Conservation (phyloP, 2,888 invertebrate genomes). For the Blomia tropicalis region DNA sequence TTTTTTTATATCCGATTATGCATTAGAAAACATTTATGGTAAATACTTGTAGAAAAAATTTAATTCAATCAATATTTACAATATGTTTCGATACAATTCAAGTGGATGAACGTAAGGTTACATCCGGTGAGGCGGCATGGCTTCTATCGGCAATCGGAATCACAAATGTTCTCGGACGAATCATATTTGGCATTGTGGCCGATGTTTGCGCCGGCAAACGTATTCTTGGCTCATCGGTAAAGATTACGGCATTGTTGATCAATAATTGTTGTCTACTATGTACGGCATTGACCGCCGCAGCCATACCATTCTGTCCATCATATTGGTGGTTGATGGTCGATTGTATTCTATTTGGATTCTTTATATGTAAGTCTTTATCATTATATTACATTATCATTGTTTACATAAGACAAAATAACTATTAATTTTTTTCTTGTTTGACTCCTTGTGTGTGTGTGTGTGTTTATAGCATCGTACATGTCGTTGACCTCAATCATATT, state of each 20-base stretch:
- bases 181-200: conserved; percentile 72
- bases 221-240: conserved; percentile 35
- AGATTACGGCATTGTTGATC: conserved; percentile 83
- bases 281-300: conserved; percentile 65
- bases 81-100: not conserved
- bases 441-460: too few relatives aligned
- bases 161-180: conserved; percentile 76
- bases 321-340: conserved; percentile 60
- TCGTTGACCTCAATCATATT: conserved; percentile 93
- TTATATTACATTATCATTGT: not conserved
- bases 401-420: not conserved
- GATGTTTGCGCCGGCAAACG: conserved; percentile 31
- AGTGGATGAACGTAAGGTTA: not conserved
- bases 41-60: not conserved
- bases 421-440: not conserved
- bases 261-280: conserved; percentile 82
- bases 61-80: not conserved
- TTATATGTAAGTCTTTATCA: conserved; percentile 28
- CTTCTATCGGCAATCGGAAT: conserved; percentile 73
- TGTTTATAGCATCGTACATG: conserved; percentile 95
- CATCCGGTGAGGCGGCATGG: conserved; percentile 43
- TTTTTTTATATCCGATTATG: conserved; percentile 72
- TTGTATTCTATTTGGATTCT: conserved; percentile 69
- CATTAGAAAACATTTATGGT: conserved; percentile 40
- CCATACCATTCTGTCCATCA: conserved; percentile 63